phyloP scores from a whole-genome alignment of 2,113 vertebrate genomes.

The Tupaia chinensis region DNA sequence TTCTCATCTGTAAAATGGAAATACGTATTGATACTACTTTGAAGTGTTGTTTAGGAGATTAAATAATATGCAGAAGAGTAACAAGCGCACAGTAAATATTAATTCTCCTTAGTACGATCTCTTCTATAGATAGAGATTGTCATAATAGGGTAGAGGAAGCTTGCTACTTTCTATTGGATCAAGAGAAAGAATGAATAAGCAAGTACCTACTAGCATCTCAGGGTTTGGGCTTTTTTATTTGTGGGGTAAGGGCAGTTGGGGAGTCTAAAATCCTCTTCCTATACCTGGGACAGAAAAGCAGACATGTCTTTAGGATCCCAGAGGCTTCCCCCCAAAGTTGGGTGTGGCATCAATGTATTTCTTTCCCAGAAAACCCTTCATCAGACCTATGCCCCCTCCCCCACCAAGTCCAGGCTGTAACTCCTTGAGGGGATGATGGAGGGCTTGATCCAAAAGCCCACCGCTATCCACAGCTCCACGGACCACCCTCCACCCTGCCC shows the following conservation, averaged over 20 bases:
- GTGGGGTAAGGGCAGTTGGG: neutral
- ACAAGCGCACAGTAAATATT: neutral
- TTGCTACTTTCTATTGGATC: constrained; percentile 39
- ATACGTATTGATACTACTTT: neutral
- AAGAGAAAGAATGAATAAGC: constrained; percentile 68
- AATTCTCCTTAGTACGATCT: neutral
- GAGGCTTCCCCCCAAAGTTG: constrained; percentile 31
- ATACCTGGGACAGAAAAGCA: constrained; percentile 32
- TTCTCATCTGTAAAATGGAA: constrained; percentile 75
- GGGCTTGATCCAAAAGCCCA: neutral
- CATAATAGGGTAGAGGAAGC: neutral
- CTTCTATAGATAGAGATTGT: neutral
- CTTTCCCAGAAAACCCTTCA: constrained; percentile 61
- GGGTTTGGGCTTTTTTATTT: constrained; percentile 37
- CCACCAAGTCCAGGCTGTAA: neutral
- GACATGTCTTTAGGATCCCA: constrained; percentile 33
- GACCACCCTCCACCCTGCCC: neutral
- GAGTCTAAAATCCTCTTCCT: constrained; percentile 50
- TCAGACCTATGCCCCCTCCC: neutral
- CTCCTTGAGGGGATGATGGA: constrained; percentile 28
- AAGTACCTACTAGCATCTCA: neutral
- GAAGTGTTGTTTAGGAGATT: neutral
- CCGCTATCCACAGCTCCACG: neutral
- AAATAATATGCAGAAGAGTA: neutral
- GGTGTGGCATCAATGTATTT: constrained; percentile 72